phyloP scores from a whole-genome alignment of 2,113 vertebrate genomes.

The Sinocyclocheilus anshuiensis region DNA sequence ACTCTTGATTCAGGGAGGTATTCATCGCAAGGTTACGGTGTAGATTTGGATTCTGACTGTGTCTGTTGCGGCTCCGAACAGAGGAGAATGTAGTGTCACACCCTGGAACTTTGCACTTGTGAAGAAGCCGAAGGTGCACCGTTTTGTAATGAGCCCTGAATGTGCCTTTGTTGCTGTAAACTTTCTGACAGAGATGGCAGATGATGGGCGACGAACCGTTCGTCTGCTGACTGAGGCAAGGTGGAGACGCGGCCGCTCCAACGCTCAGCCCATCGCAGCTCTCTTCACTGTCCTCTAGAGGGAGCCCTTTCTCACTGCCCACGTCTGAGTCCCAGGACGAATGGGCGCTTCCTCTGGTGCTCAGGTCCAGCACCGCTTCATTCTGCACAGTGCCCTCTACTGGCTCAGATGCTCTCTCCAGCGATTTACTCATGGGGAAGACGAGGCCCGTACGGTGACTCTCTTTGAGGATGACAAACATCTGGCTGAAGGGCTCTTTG shows the following conservation, averaged over 20 bases:
- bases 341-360: conserved; percentile 82
- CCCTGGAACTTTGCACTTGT: conserved; percentile 93
- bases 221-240: conserved; percentile 69
- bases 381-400: conserved; percentile 69
- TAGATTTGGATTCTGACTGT: conserved; percentile 97
- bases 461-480: conserved; percentile 90
- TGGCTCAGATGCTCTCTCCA: conserved; percentile 70
- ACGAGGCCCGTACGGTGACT: conserved; percentile 86
- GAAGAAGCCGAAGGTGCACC: conserved; percentile 92
- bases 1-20: conserved; percentile 63
- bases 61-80: conserved; percentile 92
- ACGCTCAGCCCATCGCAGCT: conserved; percentile 75
- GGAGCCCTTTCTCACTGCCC: conserved; percentile 84
- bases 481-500: conserved; percentile 79
- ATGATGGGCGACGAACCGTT: conserved; percentile 84
- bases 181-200: conserved; percentile 95
- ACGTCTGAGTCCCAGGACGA: conserved; percentile 91
- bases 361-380: conserved; percentile 88
- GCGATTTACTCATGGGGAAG: conserved; percentile 84
- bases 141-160: conserved; percentile 98
- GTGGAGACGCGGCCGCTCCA: conserved; percentile 68
- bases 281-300: conserved; percentile 88
- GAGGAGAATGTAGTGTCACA: conserved; percentile 95
- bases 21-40: conserved; percentile 84
- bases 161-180: conserved; percentile 95